Evolutionary conservation across 2,797 vertebrate genomes (phyloP).

Genomic region (Hirundo rustica): DNA sequence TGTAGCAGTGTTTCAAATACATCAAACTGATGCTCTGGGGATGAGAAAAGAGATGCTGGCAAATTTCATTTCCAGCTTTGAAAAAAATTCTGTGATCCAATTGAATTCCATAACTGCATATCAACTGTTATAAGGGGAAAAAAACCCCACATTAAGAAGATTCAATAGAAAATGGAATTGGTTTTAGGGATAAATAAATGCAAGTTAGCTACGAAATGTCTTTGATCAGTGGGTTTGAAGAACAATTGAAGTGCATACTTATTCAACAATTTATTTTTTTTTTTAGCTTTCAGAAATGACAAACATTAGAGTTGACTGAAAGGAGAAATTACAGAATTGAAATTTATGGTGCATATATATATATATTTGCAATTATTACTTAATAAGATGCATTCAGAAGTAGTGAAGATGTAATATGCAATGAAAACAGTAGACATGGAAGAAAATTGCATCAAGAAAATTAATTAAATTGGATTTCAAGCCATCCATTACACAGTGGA

Average conservation of each 20-base stretch:
- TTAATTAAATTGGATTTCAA: slow-evolving; percentile 36
- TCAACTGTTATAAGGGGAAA: neutral
- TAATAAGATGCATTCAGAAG: neutral
- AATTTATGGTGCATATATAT: neutral
- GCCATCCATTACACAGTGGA: neutral
- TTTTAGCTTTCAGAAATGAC: neutral
- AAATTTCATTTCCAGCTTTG: neutral
- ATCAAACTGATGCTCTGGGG: neutral
- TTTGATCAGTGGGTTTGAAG: neutral
- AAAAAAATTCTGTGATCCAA: neutral
- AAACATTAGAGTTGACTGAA: neutral
- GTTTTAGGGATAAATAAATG: neutral
- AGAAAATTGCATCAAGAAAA: slow-evolving; percentile 15
- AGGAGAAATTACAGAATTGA: neutral
- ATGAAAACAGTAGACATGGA: slow-evolving; percentile 17
- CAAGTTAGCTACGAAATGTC: neutral
- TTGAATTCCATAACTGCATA: neutral
- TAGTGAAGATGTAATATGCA: neutral
- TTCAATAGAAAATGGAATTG: neutral
- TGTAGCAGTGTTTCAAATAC: neutral
- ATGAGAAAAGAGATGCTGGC: neutral
- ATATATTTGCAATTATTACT: neutral
- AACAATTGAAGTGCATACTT: neutral
- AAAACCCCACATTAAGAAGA: neutral
- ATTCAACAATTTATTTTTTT: neutral